A percentile compares a stretch with the other conserved stretches of the same genome.
Evolutionary conservation across 2,113 vertebrate species (phyloP).

Genomic region (Otolemur garnettii): DNA sequence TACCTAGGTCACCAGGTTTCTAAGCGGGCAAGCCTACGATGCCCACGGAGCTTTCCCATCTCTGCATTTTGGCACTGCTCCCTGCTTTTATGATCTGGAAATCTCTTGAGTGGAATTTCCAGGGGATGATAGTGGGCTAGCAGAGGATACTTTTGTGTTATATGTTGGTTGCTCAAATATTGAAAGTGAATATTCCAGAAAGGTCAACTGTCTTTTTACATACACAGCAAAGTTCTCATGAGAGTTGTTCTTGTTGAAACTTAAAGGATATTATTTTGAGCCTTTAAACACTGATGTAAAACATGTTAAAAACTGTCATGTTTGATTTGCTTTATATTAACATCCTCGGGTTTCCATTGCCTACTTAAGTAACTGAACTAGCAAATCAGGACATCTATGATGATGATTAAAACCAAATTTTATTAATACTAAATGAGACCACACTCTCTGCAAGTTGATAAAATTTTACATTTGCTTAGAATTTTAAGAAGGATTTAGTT

Average conservation of each 20-base stretch:
- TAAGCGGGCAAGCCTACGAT: neutral
- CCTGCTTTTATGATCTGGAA: neutral
- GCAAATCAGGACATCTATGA: slow-evolving; percentile 47
- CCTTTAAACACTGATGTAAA: slow-evolving; percentile 55
- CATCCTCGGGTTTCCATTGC: slow-evolving; percentile 14
- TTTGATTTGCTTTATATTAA: slow-evolving; percentile 49
- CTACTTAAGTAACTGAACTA: slow-evolving; percentile 52
- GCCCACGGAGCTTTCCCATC: neutral
- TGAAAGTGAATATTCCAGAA: slow-evolving; percentile 52
- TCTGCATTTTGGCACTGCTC: neutral
- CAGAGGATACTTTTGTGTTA: neutral
- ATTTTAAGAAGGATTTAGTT: slow-evolving; percentile 83
- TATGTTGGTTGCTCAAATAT: slow-evolving; percentile 38
- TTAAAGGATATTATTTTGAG: slow-evolving; percentile 63
- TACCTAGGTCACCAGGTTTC: neutral
- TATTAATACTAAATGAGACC: slow-evolving; percentile 81
- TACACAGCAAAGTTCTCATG: neutral
- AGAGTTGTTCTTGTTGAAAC: slow-evolving; percentile 58
- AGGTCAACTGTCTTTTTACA: slow-evolving; percentile 53
- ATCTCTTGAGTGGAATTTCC: neutral
- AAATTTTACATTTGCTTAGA: slow-evolving; percentile 84
- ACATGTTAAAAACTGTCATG: neutral
- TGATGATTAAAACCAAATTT: slow-evolving; percentile 72
- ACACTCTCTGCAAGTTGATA: slow-evolving; percentile 75
- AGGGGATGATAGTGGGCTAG: too few species aligned